Conservation (phyloP, 2,888 invertebrate species). For the Seira ritae region DNA sequence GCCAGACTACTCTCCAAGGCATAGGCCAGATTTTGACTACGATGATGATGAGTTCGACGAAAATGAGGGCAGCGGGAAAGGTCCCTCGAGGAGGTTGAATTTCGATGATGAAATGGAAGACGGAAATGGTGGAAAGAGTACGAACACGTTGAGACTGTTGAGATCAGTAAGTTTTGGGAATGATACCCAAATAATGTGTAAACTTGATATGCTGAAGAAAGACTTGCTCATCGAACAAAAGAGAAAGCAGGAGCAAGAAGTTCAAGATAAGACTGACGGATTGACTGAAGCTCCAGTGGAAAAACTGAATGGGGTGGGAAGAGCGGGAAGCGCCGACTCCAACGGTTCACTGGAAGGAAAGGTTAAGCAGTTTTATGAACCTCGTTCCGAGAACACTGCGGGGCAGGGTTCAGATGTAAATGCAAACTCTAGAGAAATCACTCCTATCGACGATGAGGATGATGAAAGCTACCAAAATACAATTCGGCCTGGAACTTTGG, state of each 20-base stretch:
- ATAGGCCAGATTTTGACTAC: conserved; percentile 62
- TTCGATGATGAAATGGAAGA: conserved; percentile 62
- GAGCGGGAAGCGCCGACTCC: conserved; percentile 69
- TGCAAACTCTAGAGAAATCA: conserved; percentile 67
- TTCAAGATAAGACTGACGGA: conserved; percentile 40
- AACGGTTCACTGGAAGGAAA: conserved; percentile 70
- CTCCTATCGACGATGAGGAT: conserved; percentile 69
- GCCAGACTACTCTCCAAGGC: conserved; percentile 64
- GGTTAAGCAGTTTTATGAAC: conserved; percentile 71
- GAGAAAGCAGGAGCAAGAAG: conserved; percentile 28
- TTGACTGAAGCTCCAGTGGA: neutral
- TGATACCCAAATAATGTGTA: conserved; percentile 83
- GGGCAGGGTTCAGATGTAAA: conserved; percentile 45
- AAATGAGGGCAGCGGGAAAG: conserved; percentile 57
- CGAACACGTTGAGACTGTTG: conserved; percentile 67
- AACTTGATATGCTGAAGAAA: conserved; percentile 72
- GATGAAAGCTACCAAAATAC: conserved; percentile 65
- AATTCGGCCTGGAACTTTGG: conserved; percentile 46
- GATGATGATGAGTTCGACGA: conserved; percentile 66
- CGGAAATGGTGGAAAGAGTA: conserved; percentile 48
- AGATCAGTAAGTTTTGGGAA: conserved; percentile 86
- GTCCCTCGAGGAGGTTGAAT: conserved; percentile 54
- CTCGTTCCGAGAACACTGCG: neutral
- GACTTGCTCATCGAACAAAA: conserved; percentile 63
- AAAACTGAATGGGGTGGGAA: conserved; percentile 11